Conservation (phyloP, 1,140 invertebrate species). For the Camponotus floridanus region DNA sequence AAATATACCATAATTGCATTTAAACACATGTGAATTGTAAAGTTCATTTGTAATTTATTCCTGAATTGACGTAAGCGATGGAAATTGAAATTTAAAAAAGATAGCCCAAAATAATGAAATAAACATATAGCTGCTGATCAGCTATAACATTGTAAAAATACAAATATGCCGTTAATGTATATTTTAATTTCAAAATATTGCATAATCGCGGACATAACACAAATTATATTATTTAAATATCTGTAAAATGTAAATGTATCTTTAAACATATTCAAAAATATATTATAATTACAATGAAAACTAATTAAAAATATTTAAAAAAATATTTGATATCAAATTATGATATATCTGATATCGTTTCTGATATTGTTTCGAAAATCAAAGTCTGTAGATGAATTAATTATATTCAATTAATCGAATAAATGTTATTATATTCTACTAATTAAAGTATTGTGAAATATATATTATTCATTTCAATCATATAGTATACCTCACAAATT, state of each 20-base stretch:
- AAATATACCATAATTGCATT: conserved; percentile 4
- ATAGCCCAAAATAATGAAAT: not conserved
- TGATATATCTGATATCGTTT: not conserved
- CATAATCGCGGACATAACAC: not conserved
- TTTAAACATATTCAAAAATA: not conserved
- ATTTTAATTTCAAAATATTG: not conserved
- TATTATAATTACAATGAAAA: not conserved
- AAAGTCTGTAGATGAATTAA: conserved; percentile 3
- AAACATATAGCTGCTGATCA: not conserved
- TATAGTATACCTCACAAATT: conserved; percentile 5
- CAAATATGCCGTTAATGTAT: not conserved
- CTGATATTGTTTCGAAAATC: conserved; percentile 21
- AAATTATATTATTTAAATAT: conserved; percentile 4
- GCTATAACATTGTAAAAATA: not conserved
- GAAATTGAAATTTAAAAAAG: not conserved
- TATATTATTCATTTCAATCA: conserved; percentile 1
- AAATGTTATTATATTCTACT: conserved; percentile 6
- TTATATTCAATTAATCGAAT: not conserved
- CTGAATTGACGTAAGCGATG: no score
- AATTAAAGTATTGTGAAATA: not conserved
- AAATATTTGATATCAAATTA: not conserved
- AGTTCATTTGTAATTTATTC: not conserved
- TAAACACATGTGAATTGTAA: not conserved
- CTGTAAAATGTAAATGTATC: not conserved
- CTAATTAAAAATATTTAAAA: conserved; percentile 24